Evolutionary conservation across 2,113 vertebrate genomes (phyloP).

Genomic region (Lathamus discolor): DNA sequence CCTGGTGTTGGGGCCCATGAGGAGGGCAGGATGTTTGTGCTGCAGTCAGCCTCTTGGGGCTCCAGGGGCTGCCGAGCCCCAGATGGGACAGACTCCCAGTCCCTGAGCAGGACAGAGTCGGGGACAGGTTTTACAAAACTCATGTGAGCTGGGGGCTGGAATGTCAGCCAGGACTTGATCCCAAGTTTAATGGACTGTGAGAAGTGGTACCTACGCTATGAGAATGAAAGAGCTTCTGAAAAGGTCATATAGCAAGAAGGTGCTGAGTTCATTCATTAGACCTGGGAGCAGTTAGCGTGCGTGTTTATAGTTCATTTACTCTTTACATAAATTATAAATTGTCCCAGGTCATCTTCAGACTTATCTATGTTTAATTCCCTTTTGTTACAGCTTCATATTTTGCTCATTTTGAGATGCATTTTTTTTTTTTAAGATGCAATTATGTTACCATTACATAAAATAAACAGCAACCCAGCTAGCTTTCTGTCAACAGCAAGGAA

Average conservation of each 20-base stretch:
- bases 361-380: background rate
- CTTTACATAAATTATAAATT: background rate
- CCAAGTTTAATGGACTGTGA: background rate
- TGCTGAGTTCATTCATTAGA: background rate
- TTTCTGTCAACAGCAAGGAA: slow-evolving; percentile 1
- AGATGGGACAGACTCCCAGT: accelerated
- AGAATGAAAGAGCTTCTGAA: background rate
- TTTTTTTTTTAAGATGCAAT: background rate
- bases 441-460: background rate
- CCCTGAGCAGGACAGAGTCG: accelerated
- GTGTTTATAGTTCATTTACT: background rate
- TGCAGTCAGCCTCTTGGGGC: accelerated
- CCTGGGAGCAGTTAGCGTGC: background rate
- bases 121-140: background rate
- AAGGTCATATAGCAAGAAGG: background rate
- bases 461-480: background rate
- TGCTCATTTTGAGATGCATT: background rate
- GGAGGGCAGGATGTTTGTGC: background rate
- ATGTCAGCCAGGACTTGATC: background rate
- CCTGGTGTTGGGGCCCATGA: accelerated
- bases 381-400: background rate
- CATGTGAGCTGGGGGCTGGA: accelerated
- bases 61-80: accelerated
- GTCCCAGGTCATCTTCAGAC: background rate
- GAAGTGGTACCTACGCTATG: background rate